Evolutionary conservation across 2,113 vertebrate species (phyloP).

Genomic region (Coturnix japonica): DNA sequence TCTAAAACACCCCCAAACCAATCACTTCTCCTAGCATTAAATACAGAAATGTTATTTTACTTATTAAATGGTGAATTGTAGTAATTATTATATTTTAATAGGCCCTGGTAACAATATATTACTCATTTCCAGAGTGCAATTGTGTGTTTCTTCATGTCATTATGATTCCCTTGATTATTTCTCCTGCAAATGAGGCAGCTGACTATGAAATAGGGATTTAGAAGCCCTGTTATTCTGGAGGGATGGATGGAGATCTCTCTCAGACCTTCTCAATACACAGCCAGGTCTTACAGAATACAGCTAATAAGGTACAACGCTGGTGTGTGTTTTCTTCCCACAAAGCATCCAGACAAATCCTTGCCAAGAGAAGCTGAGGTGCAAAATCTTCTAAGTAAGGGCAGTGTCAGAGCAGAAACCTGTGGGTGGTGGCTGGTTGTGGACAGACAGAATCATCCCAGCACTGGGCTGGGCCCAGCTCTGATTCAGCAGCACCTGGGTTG

Average conservation of each 20-base stretch:
- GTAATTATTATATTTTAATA: not conserved
- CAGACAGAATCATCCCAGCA: not conserved
- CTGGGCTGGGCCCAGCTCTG: not conserved
- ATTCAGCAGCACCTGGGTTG: not conserved
- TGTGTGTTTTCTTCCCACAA: not conserved
- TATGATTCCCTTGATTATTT: not conserved
- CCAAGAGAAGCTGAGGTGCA: not conserved
- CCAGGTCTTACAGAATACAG: not conserved
- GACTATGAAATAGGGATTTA: rapidly evolving
- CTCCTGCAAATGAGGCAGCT: not conserved
- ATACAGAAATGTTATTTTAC: not conserved
- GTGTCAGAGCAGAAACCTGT: not conserved
- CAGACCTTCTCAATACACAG: not conserved
- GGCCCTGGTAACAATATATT: not conserved
- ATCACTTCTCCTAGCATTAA: not conserved
- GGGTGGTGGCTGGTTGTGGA: not conserved
- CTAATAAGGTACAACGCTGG: not conserved
- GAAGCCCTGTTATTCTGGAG: not conserved
- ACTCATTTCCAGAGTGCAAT: not conserved
- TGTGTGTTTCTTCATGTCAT: not conserved
- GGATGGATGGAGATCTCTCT: too few species aligned
- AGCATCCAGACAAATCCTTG: not conserved
- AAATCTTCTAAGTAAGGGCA: not conserved
- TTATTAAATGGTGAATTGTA: too few species aligned
- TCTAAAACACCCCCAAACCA: not conserved